Evolutionary conservation across 2,797 vertebrate species (phyloP).

Genomic region (Chromobotia macracanthus): DNA sequence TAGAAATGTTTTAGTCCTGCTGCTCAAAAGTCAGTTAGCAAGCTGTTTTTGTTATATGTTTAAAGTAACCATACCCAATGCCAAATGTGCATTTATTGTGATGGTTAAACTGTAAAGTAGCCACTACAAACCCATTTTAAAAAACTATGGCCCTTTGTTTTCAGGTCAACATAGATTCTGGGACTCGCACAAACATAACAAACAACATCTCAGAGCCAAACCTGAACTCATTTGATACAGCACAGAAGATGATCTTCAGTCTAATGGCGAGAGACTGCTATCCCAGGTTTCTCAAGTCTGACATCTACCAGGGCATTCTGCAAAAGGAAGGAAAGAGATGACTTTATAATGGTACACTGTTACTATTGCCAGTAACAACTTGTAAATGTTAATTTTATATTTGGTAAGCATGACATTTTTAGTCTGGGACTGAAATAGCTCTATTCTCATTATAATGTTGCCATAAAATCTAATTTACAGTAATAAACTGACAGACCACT

Average conservation of each 20-base stretch:
- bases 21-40: neutral
- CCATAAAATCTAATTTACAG: neutral
- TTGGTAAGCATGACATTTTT: constrained; percentile 28
- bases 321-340: constrained; percentile 82
- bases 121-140: no score
- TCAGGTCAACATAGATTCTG: constrained; percentile 96
- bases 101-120: no score
- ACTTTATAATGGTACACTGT: constrained; percentile 61
- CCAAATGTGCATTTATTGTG: neutral
- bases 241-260: constrained; percentile 88
- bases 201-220: constrained; percentile 88
- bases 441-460: neutral
- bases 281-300: constrained; percentile 93
- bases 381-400: constrained; percentile 19
- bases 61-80: neutral
- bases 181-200: constrained; percentile 86
- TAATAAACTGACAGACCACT: constrained; percentile 11
- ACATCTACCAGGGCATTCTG: constrained; percentile 85
- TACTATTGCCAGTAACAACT: constrained; percentile 1
- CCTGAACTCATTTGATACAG: constrained; percentile 88
- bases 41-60: neutral
- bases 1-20: neutral
- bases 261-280: constrained; percentile 97
- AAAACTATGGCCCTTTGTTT: constrained; percentile 62
- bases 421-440: constrained; percentile 30